Evolutionary conservation across 2,797 vertebrate genomes (phyloP).

Genomic region (Smutsia temminckii): DNA sequence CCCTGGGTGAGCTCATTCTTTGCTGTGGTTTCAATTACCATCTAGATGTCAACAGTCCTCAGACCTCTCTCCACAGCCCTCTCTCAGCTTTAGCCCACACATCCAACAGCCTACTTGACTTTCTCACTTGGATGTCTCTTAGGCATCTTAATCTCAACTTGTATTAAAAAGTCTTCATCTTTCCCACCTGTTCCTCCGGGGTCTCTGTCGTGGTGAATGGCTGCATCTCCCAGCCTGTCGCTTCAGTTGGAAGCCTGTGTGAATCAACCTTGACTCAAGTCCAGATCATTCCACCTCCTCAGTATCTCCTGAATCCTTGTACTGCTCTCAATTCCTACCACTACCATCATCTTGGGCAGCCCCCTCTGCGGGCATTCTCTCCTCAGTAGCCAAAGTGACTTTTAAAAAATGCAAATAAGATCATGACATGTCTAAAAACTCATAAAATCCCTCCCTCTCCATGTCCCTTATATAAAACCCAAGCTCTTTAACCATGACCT

Average conservation of each 20-base stretch:
- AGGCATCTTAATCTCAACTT: background rate
- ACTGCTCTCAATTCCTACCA: background rate
- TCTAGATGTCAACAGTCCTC: background rate
- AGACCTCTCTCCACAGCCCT: background rate
- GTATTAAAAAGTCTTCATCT: background rate
- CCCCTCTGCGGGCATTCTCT: background rate
- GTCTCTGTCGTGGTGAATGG: background rate
- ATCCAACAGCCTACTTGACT: background rate
- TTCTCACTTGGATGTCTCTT: background rate
- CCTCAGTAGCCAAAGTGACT: background rate
- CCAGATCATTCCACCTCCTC: background rate
- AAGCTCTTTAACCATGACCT: background rate
- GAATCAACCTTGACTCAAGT: background rate
- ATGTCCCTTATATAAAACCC: slow-evolving; percentile 7
- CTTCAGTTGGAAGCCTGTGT: background rate
- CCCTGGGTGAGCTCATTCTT: background rate
- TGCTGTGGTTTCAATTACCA: background rate
- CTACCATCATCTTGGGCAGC: background rate
- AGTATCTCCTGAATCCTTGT: background rate
- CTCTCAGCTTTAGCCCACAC: background rate
- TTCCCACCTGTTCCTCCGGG: background rate
- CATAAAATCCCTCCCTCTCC: background rate
- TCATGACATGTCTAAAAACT: background rate
- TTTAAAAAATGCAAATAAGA: background rate
- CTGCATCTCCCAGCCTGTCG: background rate